A percentile compares a stretch with the other conserved stretches of the same genome.
phyloP scores from a whole-genome alignment of 2,113 vertebrate species.

The Ptychochromis oligacanthus region DNA sequence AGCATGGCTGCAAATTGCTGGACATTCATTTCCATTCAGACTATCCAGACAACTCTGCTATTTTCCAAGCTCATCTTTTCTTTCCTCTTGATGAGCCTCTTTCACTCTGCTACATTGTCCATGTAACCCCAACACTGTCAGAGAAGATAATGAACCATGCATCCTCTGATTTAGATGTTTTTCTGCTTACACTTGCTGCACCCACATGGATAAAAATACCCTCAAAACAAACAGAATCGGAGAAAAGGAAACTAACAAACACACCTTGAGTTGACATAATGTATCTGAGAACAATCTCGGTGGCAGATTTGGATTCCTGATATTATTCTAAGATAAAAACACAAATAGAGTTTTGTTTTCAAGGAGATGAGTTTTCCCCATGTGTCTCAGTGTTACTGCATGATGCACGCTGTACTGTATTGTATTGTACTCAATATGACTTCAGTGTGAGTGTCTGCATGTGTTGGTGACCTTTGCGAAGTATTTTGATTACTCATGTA shows the following conservation, averaged over 20 bases:
- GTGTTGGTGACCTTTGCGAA: not conserved
- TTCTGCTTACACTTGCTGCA: not conserved
- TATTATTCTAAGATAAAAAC: not conserved
- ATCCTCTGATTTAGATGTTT: not conserved
- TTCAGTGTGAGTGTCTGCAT: not conserved
- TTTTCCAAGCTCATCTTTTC: not conserved
- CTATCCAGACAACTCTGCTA: not conserved
- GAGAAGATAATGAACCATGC: not conserved
- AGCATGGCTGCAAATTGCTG: not conserved
- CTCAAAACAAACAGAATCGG: accelerated
- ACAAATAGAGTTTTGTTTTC: not conserved
- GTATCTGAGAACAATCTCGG: not conserved
- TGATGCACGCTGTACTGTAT: constrained; percentile 14
- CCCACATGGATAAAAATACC: not conserved
- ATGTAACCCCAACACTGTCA: not conserved
- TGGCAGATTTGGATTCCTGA: not conserved
- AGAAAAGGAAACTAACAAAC: not conserved
- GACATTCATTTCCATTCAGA: not conserved
- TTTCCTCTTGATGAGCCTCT: not conserved
- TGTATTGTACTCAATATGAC: not conserved
- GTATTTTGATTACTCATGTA: not conserved
- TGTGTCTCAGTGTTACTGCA: constrained; percentile 30
- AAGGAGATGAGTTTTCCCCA: not conserved
- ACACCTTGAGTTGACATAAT: not conserved
- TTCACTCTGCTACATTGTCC: not conserved